Evolutionary conservation across 2,888 invertebrate species (phyloP).

Genomic region (Agrochola lota): DNA sequence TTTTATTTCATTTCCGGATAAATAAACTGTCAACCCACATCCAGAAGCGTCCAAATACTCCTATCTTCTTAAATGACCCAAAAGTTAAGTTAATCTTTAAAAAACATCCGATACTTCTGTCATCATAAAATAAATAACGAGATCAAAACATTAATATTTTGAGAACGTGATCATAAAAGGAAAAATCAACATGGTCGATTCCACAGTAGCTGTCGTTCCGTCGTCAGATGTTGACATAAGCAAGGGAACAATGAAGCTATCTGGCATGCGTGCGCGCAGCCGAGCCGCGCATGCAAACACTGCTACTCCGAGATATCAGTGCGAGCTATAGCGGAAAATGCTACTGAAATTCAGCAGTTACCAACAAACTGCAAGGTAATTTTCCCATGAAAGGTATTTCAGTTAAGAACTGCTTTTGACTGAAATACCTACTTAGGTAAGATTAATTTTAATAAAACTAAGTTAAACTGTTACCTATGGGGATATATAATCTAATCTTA

Average conservation of each 20-base stretch:
- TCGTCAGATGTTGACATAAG: conserved; percentile 78
- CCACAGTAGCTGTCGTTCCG: conserved; percentile 71
- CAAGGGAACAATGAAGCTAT: conserved; percentile 81
- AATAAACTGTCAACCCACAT: conserved; percentile 15
- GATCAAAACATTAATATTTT: conserved; percentile 5
- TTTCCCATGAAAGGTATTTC: neutral
- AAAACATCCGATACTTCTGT: conserved; percentile 7
- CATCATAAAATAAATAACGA: conserved; percentile 21
- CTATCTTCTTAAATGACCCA: neutral
- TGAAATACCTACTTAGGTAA: no score
- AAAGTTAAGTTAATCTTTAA: conserved; percentile 12
- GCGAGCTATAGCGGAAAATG: conserved; percentile 55
- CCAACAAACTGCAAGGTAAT: neutral
- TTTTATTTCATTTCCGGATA: conserved; percentile 9
- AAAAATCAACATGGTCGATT: conserved; percentile 61
- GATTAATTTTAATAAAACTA: neutral
- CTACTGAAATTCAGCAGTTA: neutral
- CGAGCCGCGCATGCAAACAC: conserved; percentile 61
- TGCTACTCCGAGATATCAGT: conserved; percentile 39
- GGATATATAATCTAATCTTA: neutral
- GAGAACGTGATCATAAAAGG: conserved; percentile 13
- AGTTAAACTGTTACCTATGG: neutral
- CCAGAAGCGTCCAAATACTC: conserved; percentile 1
- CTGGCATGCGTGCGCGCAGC: conserved; percentile 69
- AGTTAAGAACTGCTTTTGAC: neutral